Conservation (phyloP, 2,113 vertebrate genomes). For the Pollachius pollachius region DNA sequence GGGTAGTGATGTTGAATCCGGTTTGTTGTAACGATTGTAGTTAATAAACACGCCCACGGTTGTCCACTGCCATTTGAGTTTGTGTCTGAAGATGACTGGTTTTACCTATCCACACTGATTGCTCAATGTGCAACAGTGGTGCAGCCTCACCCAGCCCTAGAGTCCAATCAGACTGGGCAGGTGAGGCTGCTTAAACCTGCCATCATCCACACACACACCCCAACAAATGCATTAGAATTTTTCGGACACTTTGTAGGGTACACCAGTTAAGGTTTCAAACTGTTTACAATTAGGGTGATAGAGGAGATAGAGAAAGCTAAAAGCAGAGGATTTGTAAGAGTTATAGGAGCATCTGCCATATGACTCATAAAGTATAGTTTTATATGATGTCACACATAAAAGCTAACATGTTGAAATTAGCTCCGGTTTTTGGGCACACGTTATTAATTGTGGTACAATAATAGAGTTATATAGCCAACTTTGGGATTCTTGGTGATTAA, state of each 20-base stretch:
- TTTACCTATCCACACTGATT: too few species aligned
- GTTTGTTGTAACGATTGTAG: too few species aligned
- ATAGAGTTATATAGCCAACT: too few species aligned
- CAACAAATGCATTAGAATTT: too few species aligned
- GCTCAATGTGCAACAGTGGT: too few species aligned
- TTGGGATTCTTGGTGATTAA: too few species aligned
- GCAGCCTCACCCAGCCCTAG: too few species aligned
- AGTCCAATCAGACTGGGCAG: not conserved
- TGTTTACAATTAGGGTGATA: not conserved
- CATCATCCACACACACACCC: slow-evolving; percentile 8
- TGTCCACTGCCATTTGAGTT: too few species aligned
- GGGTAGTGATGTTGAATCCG: too few species aligned
- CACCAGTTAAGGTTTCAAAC: not conserved
- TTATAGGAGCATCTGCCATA: slow-evolving; percentile 44
- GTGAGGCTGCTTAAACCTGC: slow-evolving; percentile 25
- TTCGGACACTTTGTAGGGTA: too few species aligned
- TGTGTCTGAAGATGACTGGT: too few species aligned
- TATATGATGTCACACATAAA: slow-evolving; percentile 48
- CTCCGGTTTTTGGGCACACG: slow-evolving; percentile 48
- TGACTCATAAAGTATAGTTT: slow-evolving; percentile 43
- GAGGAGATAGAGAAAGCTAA: slow-evolving; percentile 17
- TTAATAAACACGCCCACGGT: too few species aligned
- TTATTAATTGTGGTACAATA: slow-evolving; percentile 24
- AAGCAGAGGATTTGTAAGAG: slow-evolving; percentile 19
- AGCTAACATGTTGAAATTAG: slow-evolving; percentile 27